These are phyloP conservation scores for Nemapogon koenigi DNA, from an alignment of 2,888 invertebrate species.

Conservation along the genomic window DNA sequence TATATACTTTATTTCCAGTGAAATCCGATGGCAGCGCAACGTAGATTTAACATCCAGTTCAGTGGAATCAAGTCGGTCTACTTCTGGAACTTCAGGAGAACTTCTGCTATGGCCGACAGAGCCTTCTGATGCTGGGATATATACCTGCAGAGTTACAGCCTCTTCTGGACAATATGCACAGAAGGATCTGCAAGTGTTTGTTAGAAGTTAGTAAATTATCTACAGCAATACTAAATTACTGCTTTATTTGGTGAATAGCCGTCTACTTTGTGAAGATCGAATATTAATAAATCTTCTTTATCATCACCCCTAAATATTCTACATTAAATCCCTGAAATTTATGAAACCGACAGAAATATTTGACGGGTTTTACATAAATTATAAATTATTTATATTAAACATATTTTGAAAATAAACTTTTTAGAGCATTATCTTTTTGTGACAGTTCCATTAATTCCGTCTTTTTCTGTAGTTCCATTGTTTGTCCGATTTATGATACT, in stretches of 20 bases:
- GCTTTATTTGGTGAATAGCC: not conserved
- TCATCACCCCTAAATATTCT: too few species aligned
- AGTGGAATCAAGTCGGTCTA: conserved; percentile 20
- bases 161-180: conserved; percentile 77
- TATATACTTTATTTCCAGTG: conserved; percentile 24
- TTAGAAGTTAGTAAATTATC: conserved; percentile 71
- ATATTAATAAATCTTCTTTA: too few species aligned
- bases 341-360: too few species aligned
- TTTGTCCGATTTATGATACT: not conserved
- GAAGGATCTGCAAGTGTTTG: conserved; percentile 75
- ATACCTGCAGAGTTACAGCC: conserved; percentile 78
- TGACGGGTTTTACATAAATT: too few species aligned
- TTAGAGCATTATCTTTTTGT: too few species aligned
- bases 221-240: not conserved
- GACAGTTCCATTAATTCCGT: too few species aligned
- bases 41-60: conserved; percentile 31
- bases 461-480: too few species aligned
- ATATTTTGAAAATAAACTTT: too few species aligned
- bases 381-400: too few species aligned
- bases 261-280: not conserved
- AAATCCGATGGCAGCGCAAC: conserved; percentile 50
- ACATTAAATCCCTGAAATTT: too few species aligned
- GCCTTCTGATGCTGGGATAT: conserved; percentile 75
- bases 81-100: conserved; percentile 35
- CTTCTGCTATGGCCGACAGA: conserved; percentile 62